Percentiles rank a stretch among this genome's conserved stretches.
Evolutionary conservation across 2,888 invertebrate species (phyloP).

Genomic region (Opisthograptis luteolata): DNA sequence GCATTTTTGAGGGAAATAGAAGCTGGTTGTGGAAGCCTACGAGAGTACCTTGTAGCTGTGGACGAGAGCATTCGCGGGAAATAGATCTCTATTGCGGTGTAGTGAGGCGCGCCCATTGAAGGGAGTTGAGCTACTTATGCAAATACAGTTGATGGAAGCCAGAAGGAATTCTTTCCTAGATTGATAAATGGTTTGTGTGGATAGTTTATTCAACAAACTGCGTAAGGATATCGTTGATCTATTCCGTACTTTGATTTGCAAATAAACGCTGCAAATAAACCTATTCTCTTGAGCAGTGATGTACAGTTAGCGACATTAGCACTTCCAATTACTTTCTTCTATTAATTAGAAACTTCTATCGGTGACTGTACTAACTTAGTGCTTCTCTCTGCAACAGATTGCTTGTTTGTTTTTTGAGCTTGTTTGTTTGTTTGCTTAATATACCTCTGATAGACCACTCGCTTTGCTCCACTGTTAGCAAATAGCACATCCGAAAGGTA

Average conservation of each 20-base stretch:
- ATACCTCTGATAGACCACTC: not conserved
- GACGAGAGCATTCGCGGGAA: not conserved
- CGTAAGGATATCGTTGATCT: too few species aligned
- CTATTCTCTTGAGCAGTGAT: too few species aligned
- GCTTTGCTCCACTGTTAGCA: not conserved
- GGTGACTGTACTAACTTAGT: too few species aligned
- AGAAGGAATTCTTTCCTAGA: not conserved
- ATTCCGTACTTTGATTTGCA: too few species aligned
- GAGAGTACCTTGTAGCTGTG: slow-evolving; percentile 9
- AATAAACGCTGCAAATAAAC: too few species aligned
- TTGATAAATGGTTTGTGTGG: not conserved
- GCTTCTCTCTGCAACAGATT: too few species aligned
- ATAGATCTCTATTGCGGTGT: not conserved
- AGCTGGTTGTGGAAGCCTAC: slow-evolving; percentile 13
- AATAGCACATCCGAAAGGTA: not conserved
- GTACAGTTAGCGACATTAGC: too few species aligned
- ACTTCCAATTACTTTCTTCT: too few species aligned
- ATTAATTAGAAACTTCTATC: too few species aligned
- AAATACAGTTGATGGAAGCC: slow-evolving; percentile 2
- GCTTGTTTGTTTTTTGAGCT: too few species aligned
- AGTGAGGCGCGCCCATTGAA: not conserved
- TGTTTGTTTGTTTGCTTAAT: too few species aligned
- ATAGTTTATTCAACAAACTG: not conserved
- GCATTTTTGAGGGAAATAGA: slow-evolving; percentile 16
- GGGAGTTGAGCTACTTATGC: not conserved